These are phyloP conservation scores for Numida meleagris DNA, from an alignment of 2,113 vertebrate species.

Conservation along the genomic window DNA sequence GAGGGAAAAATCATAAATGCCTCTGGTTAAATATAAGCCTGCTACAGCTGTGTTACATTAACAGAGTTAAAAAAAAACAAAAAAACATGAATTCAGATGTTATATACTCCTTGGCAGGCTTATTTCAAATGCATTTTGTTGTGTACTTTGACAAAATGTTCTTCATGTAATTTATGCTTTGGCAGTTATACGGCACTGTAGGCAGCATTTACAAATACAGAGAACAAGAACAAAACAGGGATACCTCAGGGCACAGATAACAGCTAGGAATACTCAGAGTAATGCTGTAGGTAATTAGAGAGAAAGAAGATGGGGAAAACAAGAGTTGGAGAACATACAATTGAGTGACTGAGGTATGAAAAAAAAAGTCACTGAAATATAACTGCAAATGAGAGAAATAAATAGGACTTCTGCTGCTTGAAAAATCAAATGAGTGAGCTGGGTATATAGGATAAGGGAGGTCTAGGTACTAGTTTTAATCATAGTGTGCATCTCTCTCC, in stretches of 20 bases:
- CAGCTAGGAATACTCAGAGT: background rate
- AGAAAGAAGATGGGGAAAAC: background rate
- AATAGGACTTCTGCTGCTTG: background rate
- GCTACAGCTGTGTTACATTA: background rate
- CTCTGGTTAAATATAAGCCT: background rate
- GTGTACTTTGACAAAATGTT: background rate
- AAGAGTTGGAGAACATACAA: background rate
- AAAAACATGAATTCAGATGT: background rate
- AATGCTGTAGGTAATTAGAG: background rate
- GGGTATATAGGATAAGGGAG: background rate
- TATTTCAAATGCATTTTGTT: background rate
- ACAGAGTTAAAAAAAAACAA: background rate
- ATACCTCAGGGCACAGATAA: background rate
- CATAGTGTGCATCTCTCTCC: background rate
- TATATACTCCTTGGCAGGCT: background rate
- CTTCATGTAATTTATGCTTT: background rate
- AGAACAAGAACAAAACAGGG: background rate
- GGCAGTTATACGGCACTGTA: background rate
- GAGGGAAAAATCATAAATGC: background rate
- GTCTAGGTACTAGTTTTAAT: background rate
- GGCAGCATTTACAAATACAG: background rate
- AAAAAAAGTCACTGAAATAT: background rate
- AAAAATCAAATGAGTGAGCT: background rate
- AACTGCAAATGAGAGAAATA: background rate
- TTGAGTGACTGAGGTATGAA: background rate